Evolutionary conservation across 2,797 vertebrate species (phyloP).

Genomic region (Pangasius larnaudii): DNA sequence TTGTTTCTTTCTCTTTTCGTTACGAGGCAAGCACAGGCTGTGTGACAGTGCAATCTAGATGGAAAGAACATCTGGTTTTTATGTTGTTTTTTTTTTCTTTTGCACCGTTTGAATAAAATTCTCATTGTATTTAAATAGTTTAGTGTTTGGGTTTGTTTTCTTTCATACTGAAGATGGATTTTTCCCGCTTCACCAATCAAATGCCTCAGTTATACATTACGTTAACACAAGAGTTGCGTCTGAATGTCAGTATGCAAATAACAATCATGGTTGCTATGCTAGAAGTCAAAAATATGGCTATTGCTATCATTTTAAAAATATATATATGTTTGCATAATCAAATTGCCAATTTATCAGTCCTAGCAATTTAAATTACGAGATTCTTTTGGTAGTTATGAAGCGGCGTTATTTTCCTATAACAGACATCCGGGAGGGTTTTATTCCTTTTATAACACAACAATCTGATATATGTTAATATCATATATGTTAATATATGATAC

Average conservation of each 20-base stretch:
- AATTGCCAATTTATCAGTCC: not conserved
- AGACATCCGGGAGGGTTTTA: too few species aligned
- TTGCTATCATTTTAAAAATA: not conserved
- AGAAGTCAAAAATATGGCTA: not conserved
- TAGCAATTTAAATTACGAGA: not conserved
- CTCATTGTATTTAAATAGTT: slow-evolving; percentile 79
- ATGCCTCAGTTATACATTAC: not conserved
- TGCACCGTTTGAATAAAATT: slow-evolving; percentile 86
- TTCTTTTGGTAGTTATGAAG: too few species aligned
- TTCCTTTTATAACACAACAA: too few species aligned
- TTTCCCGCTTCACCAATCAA: not conserved
- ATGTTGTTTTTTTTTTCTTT: slow-evolving; percentile 70
- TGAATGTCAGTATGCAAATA: too few species aligned
- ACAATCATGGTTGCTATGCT: not conserved
- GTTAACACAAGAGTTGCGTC: not conserved
- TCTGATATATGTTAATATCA: not conserved
- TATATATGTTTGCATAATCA: not conserved
- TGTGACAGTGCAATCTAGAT: slow-evolving; percentile 75
- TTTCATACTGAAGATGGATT: not conserved
- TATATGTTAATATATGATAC: too few species aligned
- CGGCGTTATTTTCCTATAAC: too few species aligned
- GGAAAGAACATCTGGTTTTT: slow-evolving; percentile 78
- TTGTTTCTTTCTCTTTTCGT: slow-evolving; percentile 52
- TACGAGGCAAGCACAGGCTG: slow-evolving; percentile 68
- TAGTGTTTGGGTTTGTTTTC: not conserved